Evolutionary conservation across 2,797 vertebrate genomes (phyloP), one percentile per base, ranked within the genome.

Genomic region (Typhlichthys eigenmanni): DNA sequence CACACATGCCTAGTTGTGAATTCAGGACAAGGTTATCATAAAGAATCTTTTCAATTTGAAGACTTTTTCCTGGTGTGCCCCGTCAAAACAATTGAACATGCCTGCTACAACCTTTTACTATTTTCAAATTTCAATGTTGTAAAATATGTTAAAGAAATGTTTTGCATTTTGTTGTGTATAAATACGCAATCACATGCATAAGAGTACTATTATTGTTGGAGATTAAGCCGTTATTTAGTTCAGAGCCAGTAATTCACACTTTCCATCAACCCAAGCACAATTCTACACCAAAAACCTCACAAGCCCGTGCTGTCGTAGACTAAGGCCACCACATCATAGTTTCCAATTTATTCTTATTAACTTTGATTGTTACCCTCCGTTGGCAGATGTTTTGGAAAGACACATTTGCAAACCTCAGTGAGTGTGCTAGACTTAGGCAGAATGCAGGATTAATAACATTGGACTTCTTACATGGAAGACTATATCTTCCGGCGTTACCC

Each of bases 351-450:
- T 78, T 78, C 62, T 79, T 69, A 3, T 29, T 29, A 29, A 68
- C 64, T 63, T 63, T 71, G 68, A 82, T 75, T 66, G 24, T 79
- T 85, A 72, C 82, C 81, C 78, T 80, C 55, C 63, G 58, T 66
- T 87, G 85, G 87, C 83, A 85, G 65, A 17, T 62, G 55, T 76
- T 53, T 62, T 76, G 88, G 86, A 89, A 87, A 89, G 51, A 77
- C 4, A 60, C 60, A 2, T 2, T 76, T 75, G 24, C 8, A 60
- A 75, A 67, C 24, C 38, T 17, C 48, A 61, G 32, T 54, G 24
- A 29, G 24, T 4, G 24, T 29, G 34, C 2, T n/a, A 55, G 29
- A 13, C 29, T 55, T 54, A 51, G 10, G 6, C 17, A 3, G 45
- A 55, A 13, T 66, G 60, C 71, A 62, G 13, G 71, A 64, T 63